Conservation (phyloP, 2,888 invertebrate species). For the Philereme vetulata region DNA sequence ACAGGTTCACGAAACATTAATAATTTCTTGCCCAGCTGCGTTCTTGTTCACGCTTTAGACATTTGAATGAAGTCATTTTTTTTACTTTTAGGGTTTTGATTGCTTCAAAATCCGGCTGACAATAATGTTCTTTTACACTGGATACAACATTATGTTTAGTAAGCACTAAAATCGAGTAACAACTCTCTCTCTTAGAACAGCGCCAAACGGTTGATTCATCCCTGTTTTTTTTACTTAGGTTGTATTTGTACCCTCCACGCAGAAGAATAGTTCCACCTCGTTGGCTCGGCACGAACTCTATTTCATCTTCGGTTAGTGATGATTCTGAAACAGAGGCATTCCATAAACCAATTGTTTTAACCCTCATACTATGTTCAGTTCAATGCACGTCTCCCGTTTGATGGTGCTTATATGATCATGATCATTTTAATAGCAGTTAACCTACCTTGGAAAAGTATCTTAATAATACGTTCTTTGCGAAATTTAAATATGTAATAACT, state of each 20-base stretch:
- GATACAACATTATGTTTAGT: neutral
- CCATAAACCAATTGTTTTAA: too few relatives aligned
- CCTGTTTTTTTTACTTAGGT: neutral
- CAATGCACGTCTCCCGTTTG: too few relatives aligned
- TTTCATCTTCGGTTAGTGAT: neutral
- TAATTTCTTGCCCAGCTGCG: neutral
- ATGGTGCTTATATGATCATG: too few relatives aligned
- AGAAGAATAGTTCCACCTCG: slow-evolving; percentile 4
- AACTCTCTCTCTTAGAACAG: slow-evolving; percentile 6
- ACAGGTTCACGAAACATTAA: slow-evolving; percentile 6
- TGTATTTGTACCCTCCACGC: slow-evolving; percentile 14
- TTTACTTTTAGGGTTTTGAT: slow-evolving; percentile 1
- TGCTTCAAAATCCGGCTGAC: neutral
- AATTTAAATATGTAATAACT: too few relatives aligned
- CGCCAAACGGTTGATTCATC: slow-evolving; percentile 10
- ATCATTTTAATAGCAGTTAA: too few relatives aligned
- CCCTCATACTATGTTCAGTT: too few relatives aligned
- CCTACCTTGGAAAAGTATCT: too few relatives aligned
- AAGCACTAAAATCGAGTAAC: neutral
- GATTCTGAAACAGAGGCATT: too few relatives aligned
- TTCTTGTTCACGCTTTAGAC: too few relatives aligned
- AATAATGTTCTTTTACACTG: neutral
- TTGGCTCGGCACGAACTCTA: slow-evolving; percentile 5
- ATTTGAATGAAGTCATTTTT: neutral
- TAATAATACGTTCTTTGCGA: too few relatives aligned